Evolutionary conservation across 2,797 vertebrate species (phyloP).

Genomic region (Chelon auratus): DNA sequence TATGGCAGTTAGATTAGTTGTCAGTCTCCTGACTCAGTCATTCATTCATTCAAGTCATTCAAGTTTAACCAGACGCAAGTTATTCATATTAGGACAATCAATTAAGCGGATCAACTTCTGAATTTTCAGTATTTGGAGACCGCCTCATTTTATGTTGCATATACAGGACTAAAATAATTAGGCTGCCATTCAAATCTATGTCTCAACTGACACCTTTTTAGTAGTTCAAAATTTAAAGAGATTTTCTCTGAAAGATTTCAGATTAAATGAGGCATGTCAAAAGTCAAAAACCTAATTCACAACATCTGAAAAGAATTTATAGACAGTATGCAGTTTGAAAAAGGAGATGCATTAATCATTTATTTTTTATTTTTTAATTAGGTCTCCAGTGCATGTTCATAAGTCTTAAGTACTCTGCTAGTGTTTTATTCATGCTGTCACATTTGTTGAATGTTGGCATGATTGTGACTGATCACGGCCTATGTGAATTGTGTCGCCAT

Average conservation of each 20-base stretch:
- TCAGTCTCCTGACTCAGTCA: not conserved
- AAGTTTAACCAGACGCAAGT: not conserved
- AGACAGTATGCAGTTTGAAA: too few relatives aligned
- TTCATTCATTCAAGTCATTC: constrained; percentile 2
- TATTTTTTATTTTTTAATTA: too few relatives aligned
- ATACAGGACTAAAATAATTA: not conserved
- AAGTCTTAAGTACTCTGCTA: too few relatives aligned
- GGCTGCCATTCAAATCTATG: not conserved
- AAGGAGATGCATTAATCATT: too few relatives aligned
- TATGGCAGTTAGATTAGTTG: not conserved
- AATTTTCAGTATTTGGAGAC: not conserved
- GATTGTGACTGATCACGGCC: too few relatives aligned
- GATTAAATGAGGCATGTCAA: not conserved
- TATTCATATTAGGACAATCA: not conserved
- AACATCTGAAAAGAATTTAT: too few relatives aligned
- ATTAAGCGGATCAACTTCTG: not conserved
- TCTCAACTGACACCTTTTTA: not conserved
- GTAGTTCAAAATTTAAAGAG: not conserved
- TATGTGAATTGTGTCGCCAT: too few relatives aligned
- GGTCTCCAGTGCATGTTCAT: too few relatives aligned
- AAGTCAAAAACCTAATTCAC: not conserved
- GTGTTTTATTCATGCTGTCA: not conserved
- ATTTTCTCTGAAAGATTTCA: not conserved
- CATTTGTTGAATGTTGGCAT: not conserved
- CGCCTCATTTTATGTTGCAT: not conserved